Evolutionary conservation across 2,888 invertebrate genomes (phyloP).

Genomic region (Choristoneura rosaceana): DNA sequence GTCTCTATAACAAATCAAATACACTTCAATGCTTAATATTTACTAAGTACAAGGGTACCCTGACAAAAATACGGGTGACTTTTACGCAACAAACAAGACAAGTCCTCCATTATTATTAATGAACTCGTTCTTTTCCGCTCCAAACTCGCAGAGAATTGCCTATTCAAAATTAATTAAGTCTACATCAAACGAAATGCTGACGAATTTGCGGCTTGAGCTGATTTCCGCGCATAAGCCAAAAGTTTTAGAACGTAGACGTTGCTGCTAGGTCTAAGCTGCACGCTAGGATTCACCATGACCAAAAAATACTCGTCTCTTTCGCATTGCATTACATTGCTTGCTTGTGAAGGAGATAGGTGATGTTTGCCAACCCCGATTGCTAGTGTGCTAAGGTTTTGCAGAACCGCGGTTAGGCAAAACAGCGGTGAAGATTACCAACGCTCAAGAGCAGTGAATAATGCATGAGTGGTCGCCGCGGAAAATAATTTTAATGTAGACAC

Average conservation of each 20-base stretch:
- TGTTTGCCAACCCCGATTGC: neutral
- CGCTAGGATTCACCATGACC: neutral
- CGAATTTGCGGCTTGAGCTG: constrained; percentile 5
- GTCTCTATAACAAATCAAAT: neutral
- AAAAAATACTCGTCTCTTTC: neutral
- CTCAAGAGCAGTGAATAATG: constrained; percentile 58
- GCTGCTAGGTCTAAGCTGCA: neutral
- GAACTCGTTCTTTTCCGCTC: constrained; percentile 29
- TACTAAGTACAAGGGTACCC: neutral
- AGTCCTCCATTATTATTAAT: constrained; percentile 25
- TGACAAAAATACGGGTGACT: constrained; percentile 4
- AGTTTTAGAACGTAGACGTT: neutral
- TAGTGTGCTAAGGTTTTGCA: neutral
- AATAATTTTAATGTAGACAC: constrained; percentile 56
- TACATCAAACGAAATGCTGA: constrained; percentile 19
- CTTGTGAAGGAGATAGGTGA: neutral
- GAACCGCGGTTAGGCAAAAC: constrained; percentile 21
- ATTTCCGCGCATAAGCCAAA: constrained; percentile 1
- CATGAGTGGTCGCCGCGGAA: constrained; percentile 55
- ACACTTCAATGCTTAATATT: neutral
- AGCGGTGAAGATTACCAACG: constrained; percentile 50
- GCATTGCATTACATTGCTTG: neutral
- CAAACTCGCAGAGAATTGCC: constrained; percentile 22
- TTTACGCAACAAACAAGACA: constrained; percentile 12
- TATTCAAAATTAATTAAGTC: constrained; percentile 31